phyloP scores from a whole-genome alignment of 2,797 vertebrate genomes.

The Poeciliopsis infans region DNA sequence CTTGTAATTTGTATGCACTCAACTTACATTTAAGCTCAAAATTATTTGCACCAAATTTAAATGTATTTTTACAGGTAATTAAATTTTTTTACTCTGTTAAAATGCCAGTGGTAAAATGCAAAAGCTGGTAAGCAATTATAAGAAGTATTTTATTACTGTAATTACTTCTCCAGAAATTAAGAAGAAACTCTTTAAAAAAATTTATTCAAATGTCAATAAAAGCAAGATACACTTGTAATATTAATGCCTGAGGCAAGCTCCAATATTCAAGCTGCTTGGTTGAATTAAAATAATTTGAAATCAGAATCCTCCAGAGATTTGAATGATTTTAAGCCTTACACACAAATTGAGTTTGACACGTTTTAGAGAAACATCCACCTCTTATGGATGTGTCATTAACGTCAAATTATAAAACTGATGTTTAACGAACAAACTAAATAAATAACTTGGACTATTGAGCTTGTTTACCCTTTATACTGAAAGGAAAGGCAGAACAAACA shows the following conservation, averaged over 20 bases:
- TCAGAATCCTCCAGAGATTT: not conserved
- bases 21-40: not conserved
- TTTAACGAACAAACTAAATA: not conserved
- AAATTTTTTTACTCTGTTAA: not conserved
- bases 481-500: slow-evolving; percentile 28
- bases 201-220: too few relatives aligned
- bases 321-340: not conserved
- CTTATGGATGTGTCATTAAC: not conserved
- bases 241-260: too few relatives aligned
- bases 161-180: too few relatives aligned
- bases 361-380: not conserved
- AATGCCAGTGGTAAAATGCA: too few relatives aligned
- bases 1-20: not conserved
- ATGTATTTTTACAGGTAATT: not conserved
- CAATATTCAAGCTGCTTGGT: too few relatives aligned
- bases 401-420: not conserved
- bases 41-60: not conserved
- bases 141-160: too few relatives aligned
- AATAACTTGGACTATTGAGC: not conserved
- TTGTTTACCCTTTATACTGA: not conserved
- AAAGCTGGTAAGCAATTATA: too few relatives aligned
- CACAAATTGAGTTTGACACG: not conserved
- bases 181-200: too few relatives aligned
- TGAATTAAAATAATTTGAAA: not conserved
- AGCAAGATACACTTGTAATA: too few relatives aligned